Percentiles rank a stretch among this genome's conserved stretches.
phyloP scores from a whole-genome alignment of 2,888 invertebrate species.

The Synergus gifuensis region DNA sequence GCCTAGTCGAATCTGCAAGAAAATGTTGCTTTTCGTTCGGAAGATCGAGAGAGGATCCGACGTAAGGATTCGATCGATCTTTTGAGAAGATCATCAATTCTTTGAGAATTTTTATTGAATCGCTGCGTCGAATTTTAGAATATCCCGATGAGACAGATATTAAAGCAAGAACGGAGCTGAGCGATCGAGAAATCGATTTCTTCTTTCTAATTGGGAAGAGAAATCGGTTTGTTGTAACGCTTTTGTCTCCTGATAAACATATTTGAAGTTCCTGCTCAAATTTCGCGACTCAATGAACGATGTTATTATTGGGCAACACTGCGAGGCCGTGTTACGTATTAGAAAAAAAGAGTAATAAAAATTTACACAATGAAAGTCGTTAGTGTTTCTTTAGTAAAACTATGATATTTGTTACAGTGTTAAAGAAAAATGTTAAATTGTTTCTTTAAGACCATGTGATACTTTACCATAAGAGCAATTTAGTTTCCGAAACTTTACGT shows the following conservation, averaged over 20 bases:
- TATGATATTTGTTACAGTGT: no score
- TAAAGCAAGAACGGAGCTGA: neutral
- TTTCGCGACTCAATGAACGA: slow-evolving; percentile 41
- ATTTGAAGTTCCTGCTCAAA: slow-evolving; percentile 29
- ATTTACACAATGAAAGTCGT: slow-evolving; percentile 51
- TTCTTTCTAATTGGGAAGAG: neutral
- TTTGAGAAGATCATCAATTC: neutral
- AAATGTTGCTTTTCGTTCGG: neutral
- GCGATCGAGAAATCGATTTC: neutral
- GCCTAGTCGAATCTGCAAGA: slow-evolving; percentile 18
- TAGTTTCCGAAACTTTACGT: no score
- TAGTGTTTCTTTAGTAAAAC: neutral
- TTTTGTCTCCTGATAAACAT: slow-evolving; percentile 11
- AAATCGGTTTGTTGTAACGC: slow-evolving; percentile 7
- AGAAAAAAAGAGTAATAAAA: slow-evolving; percentile 68
- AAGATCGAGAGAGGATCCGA: slow-evolving; percentile 7
- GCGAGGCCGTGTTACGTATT: slow-evolving; percentile 67
- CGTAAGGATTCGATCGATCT: slow-evolving; percentile 15
- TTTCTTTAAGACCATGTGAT: no score
- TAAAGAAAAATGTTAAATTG: no score
- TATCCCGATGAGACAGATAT: neutral
- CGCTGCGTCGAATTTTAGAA: slow-evolving; percentile 16
- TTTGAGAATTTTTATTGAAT: neutral
- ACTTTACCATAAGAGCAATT: no score
- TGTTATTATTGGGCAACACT: slow-evolving; percentile 64